Percentiles rank a stretch among this genome's conserved stretches.
Conservation (phyloP, 2,888 invertebrate species). For the Caenorhabditis panamensis region DNA sequence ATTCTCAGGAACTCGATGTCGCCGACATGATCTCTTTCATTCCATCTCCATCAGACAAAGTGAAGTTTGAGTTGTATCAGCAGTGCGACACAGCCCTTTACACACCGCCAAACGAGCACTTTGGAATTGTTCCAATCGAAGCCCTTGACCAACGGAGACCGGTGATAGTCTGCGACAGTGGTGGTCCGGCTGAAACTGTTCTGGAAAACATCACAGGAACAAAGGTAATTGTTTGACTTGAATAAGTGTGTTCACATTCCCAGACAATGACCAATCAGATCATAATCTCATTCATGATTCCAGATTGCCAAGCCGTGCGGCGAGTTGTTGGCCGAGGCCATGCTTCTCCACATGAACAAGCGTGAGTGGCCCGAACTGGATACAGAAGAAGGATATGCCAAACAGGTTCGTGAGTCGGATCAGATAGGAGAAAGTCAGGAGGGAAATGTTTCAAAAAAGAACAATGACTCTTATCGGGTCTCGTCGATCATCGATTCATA, state of each 20-base stretch:
- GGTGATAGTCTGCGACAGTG: conserved; percentile 94
- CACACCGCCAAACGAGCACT: conserved; percentile 97
- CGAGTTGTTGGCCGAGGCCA: conserved; percentile 77
- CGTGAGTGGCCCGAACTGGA: conserved; percentile 78
- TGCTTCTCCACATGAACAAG: conserved; percentile 78
- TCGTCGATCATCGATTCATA: conserved; percentile 28
- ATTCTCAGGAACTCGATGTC: conserved; percentile 75
- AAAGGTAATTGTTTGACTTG: conserved; percentile 67
- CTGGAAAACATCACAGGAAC: conserved; percentile 82
- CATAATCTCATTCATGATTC: conserved; percentile 13
- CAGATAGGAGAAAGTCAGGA: conserved; percentile 45
- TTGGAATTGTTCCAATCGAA: conserved; percentile 98
- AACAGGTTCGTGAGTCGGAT: conserved; percentile 72
- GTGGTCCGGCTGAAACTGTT: conserved; percentile 96
- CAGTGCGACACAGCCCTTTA: conserved; percentile 85
- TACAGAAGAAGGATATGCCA: conserved; percentile 74
- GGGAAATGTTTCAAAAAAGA: conserved; percentile 57
- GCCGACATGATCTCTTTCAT: conserved; percentile 82
- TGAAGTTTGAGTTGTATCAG: conserved; percentile 82
- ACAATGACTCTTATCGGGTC: conserved; percentile 48
- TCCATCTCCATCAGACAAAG: conserved; percentile 82
- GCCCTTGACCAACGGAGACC: conserved; percentile 96
- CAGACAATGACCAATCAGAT: conserved; percentile 20
- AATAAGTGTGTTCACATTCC: neutral
- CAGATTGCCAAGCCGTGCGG: conserved; percentile 78